phyloP scores from a whole-genome alignment of 2,797 vertebrate genomes.

The Macroramphosus scolopax region DNA sequence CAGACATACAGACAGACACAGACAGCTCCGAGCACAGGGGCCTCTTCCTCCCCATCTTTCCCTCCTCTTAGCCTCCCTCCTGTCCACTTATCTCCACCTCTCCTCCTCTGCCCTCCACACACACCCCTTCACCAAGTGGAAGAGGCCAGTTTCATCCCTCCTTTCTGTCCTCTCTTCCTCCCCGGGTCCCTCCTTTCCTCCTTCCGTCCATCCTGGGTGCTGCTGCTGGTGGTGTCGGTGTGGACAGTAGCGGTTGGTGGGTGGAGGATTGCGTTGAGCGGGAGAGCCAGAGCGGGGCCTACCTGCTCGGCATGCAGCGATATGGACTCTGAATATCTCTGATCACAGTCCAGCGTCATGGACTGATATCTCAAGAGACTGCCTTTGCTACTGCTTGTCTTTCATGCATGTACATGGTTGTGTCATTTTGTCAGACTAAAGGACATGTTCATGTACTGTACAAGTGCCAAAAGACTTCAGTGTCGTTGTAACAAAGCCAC shows the following conservation, averaged over 20 bases:
- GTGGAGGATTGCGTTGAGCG: constrained; percentile 81
- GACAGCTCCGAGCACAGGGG: constrained; percentile 85
- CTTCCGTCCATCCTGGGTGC: constrained; percentile 70
- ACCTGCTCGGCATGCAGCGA: constrained; percentile 78
- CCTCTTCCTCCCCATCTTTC: constrained; percentile 65
- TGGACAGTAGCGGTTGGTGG: constrained; percentile 83
- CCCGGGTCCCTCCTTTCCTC: constrained; percentile 75
- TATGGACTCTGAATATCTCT: constrained; percentile 78
- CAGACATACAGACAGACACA: constrained; percentile 85
- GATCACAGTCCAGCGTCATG: constrained; percentile 66
- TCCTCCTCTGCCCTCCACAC: constrained; percentile 73
- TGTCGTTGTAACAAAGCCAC: constrained; percentile 67
- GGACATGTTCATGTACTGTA: constrained; percentile 81
- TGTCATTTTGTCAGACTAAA: constrained; percentile 78
- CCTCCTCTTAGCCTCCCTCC: constrained; percentile 64
- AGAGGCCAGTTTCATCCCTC: constrained; percentile 81
- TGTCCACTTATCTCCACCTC: constrained; percentile 61
- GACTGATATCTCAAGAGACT: constrained; percentile 74
- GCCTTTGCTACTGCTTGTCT: constrained; percentile 79
- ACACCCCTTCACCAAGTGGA: constrained; percentile 79
- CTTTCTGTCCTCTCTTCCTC: constrained; percentile 83
- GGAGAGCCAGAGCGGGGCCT: constrained; percentile 75
- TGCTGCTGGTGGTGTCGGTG: constrained; percentile 73
- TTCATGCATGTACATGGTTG: constrained; percentile 84
- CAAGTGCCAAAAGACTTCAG: constrained; percentile 80